Evolutionary conservation across 2,797 vertebrate species (phyloP), one percentile per base, ranked within the genome.

Genomic region (Sebastes oblongus): DNA sequence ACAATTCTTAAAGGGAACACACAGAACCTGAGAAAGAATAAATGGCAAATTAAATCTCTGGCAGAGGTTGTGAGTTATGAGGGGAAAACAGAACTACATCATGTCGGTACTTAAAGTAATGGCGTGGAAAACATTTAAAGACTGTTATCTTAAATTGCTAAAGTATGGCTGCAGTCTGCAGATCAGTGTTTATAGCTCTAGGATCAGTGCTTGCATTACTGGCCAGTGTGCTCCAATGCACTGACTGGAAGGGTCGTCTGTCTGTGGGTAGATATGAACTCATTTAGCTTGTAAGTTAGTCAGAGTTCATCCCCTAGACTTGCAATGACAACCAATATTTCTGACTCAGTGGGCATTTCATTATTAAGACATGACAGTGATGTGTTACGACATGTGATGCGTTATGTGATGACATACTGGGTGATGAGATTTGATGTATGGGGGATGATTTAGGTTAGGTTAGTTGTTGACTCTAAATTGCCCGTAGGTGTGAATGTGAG

Each of bases 371-470:
- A 27, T 24, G n/a, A 34, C 11, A 24, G 0, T 3, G 16, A 70
- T 36, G 14, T 39, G 25, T 42, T 60, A 20, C 3, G 25, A 29
- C 5, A 56, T 4, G 13, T 56, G 34, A 29, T 59, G 16, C 6
- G 24, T 50, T 32, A 16, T 20, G 60, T 32, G 14, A 34, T 29
- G 42, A 72, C 4, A 30, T 60, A 22, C 42, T 30, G 42, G 13
- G 27, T 12, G 8, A 30, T 30, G 16, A 18, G 30, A n/a, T 50
- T 22, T 29, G 52, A 67, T 81, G 69, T 12, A 84, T 32, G 90
- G 11, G 16, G 11, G 55, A 71, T 20, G 18, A 50, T 50, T 72
- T 5, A 22, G 36, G 52, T n/a, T n/a, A n/a, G n/a, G n/a, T n/a
- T n/a, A n/a, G n/a, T n/a, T n/a, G n/a, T n/a, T n/a, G n/a, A n/a